Conservation (phyloP, 2,113 vertebrate species). For the Paracanthobrama guichenoti region DNA sequence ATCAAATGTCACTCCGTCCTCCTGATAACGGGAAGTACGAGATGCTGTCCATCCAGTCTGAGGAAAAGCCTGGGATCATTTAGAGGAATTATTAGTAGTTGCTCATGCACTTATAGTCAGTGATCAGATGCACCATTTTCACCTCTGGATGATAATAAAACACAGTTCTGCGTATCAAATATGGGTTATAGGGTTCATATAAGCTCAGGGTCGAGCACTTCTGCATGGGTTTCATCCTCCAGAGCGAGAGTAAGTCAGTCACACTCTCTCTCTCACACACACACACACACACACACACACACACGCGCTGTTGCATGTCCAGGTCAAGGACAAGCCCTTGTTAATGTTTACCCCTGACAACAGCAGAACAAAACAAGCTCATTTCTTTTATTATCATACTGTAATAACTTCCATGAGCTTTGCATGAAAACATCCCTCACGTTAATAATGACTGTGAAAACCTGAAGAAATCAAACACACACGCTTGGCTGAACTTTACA, state of each 20-base stretch:
- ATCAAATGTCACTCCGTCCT: neutral
- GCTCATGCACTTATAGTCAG: neutral
- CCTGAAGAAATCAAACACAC: neutral
- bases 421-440: neutral
- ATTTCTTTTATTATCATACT: neutral
- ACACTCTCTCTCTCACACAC: too few relatives aligned
- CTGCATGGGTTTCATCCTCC: too few relatives aligned
- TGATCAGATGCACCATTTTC: neutral
- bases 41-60: neutral
- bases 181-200: too few relatives aligned
- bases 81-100: neutral
- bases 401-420: slow-evolving; percentile 8
- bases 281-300: too few relatives aligned
- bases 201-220: too few relatives aligned
- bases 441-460: neutral
- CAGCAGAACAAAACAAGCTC: neutral
- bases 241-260: too few relatives aligned
- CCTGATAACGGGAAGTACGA: neutral
- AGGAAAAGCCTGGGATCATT: neutral
- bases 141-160: too few relatives aligned
- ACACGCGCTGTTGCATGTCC: too few relatives aligned
- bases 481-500: neutral
- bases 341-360: neutral
- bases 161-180: too few relatives aligned
- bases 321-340: too few relatives aligned